phyloP scores from a whole-genome alignment of 2,888 invertebrate genomes.

The Synergus gifuensis region DNA sequence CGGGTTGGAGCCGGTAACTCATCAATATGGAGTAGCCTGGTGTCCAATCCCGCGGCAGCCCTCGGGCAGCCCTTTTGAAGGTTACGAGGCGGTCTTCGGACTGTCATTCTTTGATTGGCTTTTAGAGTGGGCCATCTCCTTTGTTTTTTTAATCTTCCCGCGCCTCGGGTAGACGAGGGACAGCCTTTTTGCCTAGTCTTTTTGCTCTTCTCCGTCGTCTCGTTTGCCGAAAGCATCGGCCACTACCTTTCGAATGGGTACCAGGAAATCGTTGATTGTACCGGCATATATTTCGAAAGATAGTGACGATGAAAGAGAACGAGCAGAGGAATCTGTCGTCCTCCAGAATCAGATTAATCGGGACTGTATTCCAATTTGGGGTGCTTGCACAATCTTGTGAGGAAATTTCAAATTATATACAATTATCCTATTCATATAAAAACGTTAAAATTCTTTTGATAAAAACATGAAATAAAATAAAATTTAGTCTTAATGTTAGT shows the following conservation, averaged over 20 bases:
- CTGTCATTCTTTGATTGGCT: constrained; percentile 78
- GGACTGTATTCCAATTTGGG: not conserved
- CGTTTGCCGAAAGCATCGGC: constrained; percentile 56
- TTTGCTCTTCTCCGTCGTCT: constrained; percentile 47
- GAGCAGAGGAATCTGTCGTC: not conserved
- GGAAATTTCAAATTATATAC: too few species aligned
- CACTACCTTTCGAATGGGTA: constrained; percentile 52
- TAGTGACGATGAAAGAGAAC: constrained; percentile 37
- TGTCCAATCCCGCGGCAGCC: constrained; percentile 73
- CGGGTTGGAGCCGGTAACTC: constrained; percentile 62
- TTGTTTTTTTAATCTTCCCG: constrained; percentile 62
- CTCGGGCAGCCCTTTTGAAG: constrained; percentile 74
- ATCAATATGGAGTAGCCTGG: constrained; percentile 75
- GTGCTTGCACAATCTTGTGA: not conserved
- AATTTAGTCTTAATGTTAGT: too few species aligned
- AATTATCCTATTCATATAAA: too few species aligned
- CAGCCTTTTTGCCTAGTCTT: constrained; percentile 49
- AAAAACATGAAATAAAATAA: too few species aligned
- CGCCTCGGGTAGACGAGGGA: constrained; percentile 52
- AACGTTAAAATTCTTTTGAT: too few species aligned
- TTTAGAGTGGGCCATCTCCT: constrained; percentile 69
- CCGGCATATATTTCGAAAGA: constrained; percentile 16
- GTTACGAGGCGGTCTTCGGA: constrained; percentile 67
- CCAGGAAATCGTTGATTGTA: constrained; percentile 55
- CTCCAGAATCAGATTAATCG: not conserved